Percentiles rank a stretch among this genome's conserved stretches.
These are phyloP conservation scores for Euleptes europaea DNA, from an alignment of 2,113 vertebrate genomes.

Conservation along the genomic window DNA sequence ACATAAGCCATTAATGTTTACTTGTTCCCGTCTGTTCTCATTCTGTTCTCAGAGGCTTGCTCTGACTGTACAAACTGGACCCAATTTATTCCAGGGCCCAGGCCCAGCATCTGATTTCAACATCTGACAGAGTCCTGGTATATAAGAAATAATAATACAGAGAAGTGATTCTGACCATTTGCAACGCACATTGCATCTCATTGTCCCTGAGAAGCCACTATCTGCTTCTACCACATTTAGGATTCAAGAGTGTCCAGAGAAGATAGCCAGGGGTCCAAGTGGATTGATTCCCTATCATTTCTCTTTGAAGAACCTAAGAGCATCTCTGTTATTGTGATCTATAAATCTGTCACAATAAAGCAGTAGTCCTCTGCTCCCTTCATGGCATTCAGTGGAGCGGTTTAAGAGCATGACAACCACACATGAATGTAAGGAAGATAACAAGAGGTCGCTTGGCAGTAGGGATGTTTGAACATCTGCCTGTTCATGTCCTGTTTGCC, in stretches of 20 bases:
- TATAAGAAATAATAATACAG: not conserved
- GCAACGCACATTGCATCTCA: not conserved
- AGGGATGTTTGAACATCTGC: too few relatives aligned
- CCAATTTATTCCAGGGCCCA: not conserved
- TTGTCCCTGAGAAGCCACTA: not conserved
- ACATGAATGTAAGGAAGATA: too few relatives aligned
- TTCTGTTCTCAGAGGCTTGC: not conserved
- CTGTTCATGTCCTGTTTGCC: too few relatives aligned
- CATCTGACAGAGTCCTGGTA: not conserved
- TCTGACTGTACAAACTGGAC: not conserved
- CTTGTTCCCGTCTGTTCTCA: not conserved
- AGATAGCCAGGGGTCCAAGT: too few relatives aligned
- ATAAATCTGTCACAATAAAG: too few relatives aligned
- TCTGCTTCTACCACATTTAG: not conserved
- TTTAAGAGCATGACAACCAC: too few relatives aligned
- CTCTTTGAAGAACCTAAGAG: too few relatives aligned
- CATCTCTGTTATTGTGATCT: too few relatives aligned
- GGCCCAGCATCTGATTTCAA: not conserved
- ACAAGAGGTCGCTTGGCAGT: too few relatives aligned
- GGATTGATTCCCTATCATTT: too few relatives aligned
- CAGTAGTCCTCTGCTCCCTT: too few relatives aligned
- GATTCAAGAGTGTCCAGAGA: not conserved
- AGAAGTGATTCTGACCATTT: not conserved
- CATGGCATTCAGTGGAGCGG: too few relatives aligned
- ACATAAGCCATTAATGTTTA: constrained; percentile 2